These are phyloP conservation scores for Pteronura brasiliensis DNA, from an alignment of 2,113 vertebrate genomes.

Conservation along the genomic window DNA sequence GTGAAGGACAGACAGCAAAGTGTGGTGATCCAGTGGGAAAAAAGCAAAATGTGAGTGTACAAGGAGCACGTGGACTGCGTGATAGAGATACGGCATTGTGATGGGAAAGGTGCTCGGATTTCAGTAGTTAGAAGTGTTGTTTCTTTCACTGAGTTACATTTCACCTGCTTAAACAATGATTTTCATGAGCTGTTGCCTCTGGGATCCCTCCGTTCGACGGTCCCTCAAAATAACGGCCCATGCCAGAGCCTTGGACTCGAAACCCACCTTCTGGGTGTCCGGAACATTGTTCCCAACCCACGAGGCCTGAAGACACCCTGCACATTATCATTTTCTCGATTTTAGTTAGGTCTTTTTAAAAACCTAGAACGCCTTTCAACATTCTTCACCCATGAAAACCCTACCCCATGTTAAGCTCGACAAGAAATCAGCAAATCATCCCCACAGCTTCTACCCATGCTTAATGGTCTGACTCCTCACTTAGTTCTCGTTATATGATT, in stretches of 20 bases:
- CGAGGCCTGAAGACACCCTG: not conserved
- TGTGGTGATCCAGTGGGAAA: not conserved
- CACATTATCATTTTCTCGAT: not conserved
- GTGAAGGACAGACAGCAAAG: not conserved
- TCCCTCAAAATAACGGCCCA: not conserved
- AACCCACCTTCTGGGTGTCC: not conserved
- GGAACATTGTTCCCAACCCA: not conserved
- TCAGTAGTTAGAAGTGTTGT: not conserved
- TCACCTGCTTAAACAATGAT: not conserved
- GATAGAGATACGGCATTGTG: not conserved
- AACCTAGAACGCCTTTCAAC: not conserved
- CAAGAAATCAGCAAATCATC: not conserved
- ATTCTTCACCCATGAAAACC: not conserved
- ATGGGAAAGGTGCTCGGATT: not conserved
- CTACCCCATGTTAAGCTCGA: not conserved
- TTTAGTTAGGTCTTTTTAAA: not conserved
- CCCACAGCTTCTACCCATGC: not conserved
- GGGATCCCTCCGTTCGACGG: not conserved
- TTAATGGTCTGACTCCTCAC: not conserved
- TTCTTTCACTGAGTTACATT: not conserved
- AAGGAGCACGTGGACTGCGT: rapidly evolving
- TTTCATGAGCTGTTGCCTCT: not conserved
- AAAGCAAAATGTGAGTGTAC: not conserved
- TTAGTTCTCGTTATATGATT: not conserved
- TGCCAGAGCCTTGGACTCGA: not conserved